phyloP scores from a whole-genome alignment of 2,797 vertebrate genomes.

The Enteromius fasciolatus region DNA sequence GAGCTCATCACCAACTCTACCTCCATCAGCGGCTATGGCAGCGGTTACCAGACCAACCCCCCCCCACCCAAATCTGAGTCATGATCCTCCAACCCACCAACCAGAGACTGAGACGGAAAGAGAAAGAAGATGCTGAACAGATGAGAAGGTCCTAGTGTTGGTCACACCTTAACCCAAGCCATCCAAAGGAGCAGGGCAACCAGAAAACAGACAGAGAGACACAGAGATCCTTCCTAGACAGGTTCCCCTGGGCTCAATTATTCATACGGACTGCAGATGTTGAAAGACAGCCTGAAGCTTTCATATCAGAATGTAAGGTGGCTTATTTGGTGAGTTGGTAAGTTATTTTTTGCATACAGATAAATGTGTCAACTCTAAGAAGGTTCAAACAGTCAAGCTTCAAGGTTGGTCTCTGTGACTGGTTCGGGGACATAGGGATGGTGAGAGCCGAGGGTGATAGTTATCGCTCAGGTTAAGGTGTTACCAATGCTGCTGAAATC shows the following conservation, averaged over 20 bases:
- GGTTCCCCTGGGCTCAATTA: background rate
- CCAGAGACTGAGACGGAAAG: slow-evolving; percentile 54
- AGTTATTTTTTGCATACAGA: slow-evolving; percentile 4
- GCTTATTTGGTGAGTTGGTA: slow-evolving; percentile 17
- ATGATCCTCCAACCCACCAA: slow-evolving; percentile 67
- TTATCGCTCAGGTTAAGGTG: slow-evolving; percentile 65
- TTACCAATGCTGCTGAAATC: slow-evolving; percentile 49
- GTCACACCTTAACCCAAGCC: slow-evolving; percentile 69
- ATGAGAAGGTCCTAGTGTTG: slow-evolving; percentile 60
- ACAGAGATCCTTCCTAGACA: background rate
- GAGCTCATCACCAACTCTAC: slow-evolving; percentile 78
- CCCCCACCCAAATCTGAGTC: slow-evolving; percentile 78
- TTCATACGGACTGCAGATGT: slow-evolving; percentile 14
- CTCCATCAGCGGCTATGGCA: slow-evolving; percentile 93
- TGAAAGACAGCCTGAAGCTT: background rate
- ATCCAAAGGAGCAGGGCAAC: slow-evolving; percentile 36
- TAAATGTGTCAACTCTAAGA: background rate
- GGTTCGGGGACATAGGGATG: background rate
- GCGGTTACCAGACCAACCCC: slow-evolving; percentile 88
- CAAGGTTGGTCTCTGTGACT: background rate
- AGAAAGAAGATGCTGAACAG: slow-evolving; percentile 59
- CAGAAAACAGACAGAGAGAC: background rate
- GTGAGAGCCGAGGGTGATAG: background rate
- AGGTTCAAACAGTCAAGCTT: background rate
- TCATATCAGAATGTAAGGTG: slow-evolving; percentile 16